phyloP scores from a whole-genome alignment of 2,113 vertebrate species.

The Oreotrochilus melanogaster region DNA sequence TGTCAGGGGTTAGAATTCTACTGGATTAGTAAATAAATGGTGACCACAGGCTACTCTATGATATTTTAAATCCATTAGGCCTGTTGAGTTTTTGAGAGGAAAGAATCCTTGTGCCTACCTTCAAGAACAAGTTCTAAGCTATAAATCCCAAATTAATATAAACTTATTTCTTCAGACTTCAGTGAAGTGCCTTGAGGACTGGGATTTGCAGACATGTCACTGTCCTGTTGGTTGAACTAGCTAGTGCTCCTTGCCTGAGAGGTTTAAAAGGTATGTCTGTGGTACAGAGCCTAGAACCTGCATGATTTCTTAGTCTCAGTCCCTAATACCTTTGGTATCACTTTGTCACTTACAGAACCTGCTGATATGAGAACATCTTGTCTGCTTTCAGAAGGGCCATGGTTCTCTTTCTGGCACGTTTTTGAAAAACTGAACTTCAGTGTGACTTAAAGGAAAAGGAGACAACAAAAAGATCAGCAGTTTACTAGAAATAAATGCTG shows the following conservation, averaged over 20 bases:
- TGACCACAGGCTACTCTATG: not conserved
- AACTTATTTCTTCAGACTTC: not conserved
- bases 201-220: not conserved
- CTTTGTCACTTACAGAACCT: not conserved
- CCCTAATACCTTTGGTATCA: not conserved
- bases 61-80: not conserved
- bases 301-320: not conserved
- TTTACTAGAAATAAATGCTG: not conserved
- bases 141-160: not conserved
- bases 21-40: not conserved
- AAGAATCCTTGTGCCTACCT: not conserved
- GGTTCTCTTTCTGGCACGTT: not conserved
- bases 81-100: not conserved
- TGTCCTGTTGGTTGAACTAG: not conserved
- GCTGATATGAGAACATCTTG: not conserved
- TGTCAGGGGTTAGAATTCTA: not conserved
- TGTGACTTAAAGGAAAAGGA: conserved; percentile 14
- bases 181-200: not conserved
- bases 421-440: conserved; percentile 33
- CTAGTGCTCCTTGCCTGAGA: not conserved
- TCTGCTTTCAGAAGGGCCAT: not conserved
- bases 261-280: not conserved
- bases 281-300: not conserved
- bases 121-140: not conserved
- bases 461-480: not conserved